phyloP scores from a whole-genome alignment of 2,888 invertebrate genomes.

The Cheilosia grossa region DNA sequence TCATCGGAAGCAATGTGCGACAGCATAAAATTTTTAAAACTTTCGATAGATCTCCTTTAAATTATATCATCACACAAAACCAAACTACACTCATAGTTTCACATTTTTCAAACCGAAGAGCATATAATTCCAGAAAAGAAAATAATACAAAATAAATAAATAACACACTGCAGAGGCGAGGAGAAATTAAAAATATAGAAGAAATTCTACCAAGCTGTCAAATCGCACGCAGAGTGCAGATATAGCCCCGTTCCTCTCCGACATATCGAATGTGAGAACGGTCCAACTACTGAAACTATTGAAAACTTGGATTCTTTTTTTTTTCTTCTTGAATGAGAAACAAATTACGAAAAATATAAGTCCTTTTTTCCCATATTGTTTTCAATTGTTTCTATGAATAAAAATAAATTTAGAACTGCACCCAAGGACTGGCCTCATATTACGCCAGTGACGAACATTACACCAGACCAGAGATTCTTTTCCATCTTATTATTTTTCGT shows the following conservation, averaged over 20 bases:
- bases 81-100: neutral
- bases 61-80: neutral
- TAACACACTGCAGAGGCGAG: neutral
- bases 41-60: neutral
- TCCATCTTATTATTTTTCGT: no score
- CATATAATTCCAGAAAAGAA: neutral
- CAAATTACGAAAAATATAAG: neutral
- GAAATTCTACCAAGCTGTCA: constrained; percentile 17
- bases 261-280: neutral
- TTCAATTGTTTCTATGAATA: neutral
- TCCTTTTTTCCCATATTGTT: neutral
- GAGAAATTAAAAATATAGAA: neutral
- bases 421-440: neutral
- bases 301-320: neutral
- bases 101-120: neutral
- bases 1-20: neutral
- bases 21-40: neutral
- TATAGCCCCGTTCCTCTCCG: neutral
- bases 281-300: neutral
- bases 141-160: constrained; percentile 9
- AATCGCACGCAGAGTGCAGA: neutral
- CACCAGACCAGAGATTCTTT: no score
- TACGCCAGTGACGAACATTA: no score
- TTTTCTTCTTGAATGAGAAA: neutral
- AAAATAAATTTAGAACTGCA: neutral